phyloP scores from a whole-genome alignment of 37 sponge, comb jelly and placozoan species.

The Halisarca cf. caerulea region DNA sequence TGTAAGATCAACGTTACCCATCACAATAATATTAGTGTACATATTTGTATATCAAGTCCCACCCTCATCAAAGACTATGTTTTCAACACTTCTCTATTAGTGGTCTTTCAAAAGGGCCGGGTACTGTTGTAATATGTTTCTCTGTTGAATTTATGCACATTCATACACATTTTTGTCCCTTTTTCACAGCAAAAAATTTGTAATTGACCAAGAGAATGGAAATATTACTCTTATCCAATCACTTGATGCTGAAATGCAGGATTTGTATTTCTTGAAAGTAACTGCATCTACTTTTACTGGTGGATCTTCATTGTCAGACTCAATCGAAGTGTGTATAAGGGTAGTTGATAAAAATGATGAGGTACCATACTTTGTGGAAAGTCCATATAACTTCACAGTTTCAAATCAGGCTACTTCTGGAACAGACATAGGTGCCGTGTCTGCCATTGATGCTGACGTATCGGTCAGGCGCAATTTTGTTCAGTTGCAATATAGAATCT shows the following conservation, averaged over 20 bases:
- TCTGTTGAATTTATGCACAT: too few relatives aligned
- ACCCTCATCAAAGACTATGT: too few relatives aligned
- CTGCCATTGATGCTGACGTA: not conserved
- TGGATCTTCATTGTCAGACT: not conserved
- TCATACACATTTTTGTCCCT: too few relatives aligned
- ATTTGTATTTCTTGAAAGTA: constrained; percentile 27
- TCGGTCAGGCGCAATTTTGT: not conserved
- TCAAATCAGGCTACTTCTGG: not conserved
- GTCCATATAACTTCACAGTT: not conserved
- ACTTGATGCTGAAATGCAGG: constrained; percentile 50
- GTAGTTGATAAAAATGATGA: constrained; percentile 7
- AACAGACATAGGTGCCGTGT: not conserved
- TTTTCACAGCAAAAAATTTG: constrained; percentile 16
- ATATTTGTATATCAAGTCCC: too few relatives aligned
- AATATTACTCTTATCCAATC: constrained; percentile 10
- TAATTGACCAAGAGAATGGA: constrained; percentile 40
- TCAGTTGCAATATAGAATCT: not conserved
- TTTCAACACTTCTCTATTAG: too few relatives aligned
- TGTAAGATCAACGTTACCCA: too few relatives aligned
- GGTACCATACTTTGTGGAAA: not conserved
- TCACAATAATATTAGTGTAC: too few relatives aligned
- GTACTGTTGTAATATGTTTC: too few relatives aligned
- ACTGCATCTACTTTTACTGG: not conserved
- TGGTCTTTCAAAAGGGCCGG: too few relatives aligned
- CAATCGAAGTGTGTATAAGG: not conserved